Evolutionary conservation across 2,113 vertebrate genomes (phyloP).

Genomic region (Sapayoa aenigma): DNA sequence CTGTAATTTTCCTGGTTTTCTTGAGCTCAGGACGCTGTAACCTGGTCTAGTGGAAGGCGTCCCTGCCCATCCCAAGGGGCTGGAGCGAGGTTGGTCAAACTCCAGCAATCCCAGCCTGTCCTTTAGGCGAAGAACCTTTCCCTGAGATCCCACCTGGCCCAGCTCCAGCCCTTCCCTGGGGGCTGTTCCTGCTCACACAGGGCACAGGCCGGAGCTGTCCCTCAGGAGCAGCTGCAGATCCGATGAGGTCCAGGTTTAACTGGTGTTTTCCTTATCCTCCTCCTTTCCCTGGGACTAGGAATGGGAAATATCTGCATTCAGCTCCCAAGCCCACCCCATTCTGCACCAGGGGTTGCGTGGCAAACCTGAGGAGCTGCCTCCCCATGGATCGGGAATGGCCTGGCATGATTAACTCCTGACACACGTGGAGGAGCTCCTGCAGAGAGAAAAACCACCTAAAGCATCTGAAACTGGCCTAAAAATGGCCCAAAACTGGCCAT

Average conservation of each 20-base stretch:
- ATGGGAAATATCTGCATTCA: background rate
- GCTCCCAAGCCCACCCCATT: background rate
- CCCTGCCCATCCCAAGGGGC: background rate
- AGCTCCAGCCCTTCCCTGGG: background rate
- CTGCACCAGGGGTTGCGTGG: background rate
- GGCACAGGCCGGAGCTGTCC: background rate
- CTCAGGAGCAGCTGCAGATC: background rate
- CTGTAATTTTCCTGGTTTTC: background rate
- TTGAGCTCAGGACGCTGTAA: background rate
- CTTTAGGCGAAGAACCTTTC: background rate
- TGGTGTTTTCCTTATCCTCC: background rate
- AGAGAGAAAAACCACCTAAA: background rate
- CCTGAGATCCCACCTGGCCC: background rate
- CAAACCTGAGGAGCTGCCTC: background rate
- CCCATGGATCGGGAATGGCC: accelerated
- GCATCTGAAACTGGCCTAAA: background rate
- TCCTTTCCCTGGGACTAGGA: background rate
- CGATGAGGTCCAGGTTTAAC: background rate
- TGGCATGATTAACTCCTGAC: background rate
- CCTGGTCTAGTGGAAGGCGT: background rate
- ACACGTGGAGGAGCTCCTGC: background rate
- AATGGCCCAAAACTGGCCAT: too few relatives aligned
- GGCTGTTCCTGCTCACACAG: background rate
- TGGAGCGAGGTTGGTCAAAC: too few relatives aligned
- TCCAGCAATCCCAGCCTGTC: too few relatives aligned